Base-by-base conservation (phyloP, 2,888 invertebrate genomes). In the Macropis europaea region DNA sequence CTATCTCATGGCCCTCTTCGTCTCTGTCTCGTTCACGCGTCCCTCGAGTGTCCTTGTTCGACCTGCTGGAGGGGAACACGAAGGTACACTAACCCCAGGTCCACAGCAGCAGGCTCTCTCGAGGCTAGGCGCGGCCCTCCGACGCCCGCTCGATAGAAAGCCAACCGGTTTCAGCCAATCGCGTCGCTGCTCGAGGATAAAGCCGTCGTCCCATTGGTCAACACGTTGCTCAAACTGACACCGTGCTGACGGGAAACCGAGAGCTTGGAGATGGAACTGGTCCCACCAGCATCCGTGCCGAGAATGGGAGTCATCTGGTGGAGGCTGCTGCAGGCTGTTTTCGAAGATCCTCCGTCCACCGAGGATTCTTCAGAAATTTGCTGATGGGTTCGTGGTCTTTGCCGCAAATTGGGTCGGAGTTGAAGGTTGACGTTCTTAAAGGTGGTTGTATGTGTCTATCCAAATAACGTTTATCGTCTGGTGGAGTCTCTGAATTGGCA, bases 141-240 rank as follows among this genome's bases (percentile, higher is more conserved):
- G 83, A 79, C 84, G 82, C 75, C 82, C 89, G 89, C 86, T 88
- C 89, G 88, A 89, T 90, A 89, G 86, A 84, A 85, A 81, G 83
- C 82, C 63, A 61, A 79, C 80, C 73, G 75, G 56, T 69, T 75
- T 24, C 82, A 79, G 79, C 89, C 90, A 89, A 89, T 89, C 84
- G 81, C 82, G 79, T 79, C 72, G 72, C 68, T 69, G 74, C 76
- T 63, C 77, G 62, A 81, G 76, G 86, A 86, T 84, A 85, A 85
- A 85, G 82, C 82, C 76, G 79, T 62, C 76, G 77, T 67, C 77
- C 83, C 81, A 90, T 90, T 90, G 89, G 90, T 81, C 81, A 83
- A 52, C 76, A 71, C 73, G 69, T 69, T 67, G 79, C 80, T 84
- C 83, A 76, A 84, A 77, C 81, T 79, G 82, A 83, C 83, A 78